Percentiles rank a stretch among this genome's conserved stretches.
Conservation (phyloP, 2,113 vertebrate species). For the Ammospiza nelsoni region DNA sequence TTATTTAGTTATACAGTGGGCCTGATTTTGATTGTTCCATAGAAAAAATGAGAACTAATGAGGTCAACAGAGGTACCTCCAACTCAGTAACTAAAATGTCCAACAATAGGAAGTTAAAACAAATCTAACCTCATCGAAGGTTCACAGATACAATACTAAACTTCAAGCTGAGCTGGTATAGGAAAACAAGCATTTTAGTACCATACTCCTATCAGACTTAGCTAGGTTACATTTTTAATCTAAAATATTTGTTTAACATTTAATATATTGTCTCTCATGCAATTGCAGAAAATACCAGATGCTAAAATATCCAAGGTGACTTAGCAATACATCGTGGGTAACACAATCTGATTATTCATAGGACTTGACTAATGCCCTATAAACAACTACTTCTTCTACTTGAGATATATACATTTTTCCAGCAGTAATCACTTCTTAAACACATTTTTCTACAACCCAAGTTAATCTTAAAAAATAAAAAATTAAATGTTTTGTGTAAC, state of each 20-base stretch:
- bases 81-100: not conserved
- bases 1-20: not conserved
- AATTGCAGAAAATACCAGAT: conserved; percentile 27
- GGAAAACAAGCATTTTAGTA: not conserved
- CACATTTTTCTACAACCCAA: not conserved
- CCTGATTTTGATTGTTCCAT: not conserved
- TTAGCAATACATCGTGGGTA: conserved; percentile 14
- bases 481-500: not conserved
- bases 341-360: conserved; percentile 20
- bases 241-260: conserved; percentile 44
- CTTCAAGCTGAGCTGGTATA: not conserved
- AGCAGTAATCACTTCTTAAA: not conserved
- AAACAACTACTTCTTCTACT: conserved; percentile 21
- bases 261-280: not conserved
- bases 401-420: not conserved
- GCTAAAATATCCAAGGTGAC: conserved; percentile 56
- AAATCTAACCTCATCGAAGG: not conserved
- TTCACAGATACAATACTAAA: not conserved
- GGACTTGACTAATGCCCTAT: not conserved
- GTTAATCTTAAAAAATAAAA: not conserved
- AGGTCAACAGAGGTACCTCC: not conserved
- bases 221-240: conserved; percentile 32
- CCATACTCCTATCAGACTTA: not conserved
- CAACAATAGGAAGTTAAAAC: not conserved
- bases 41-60: not conserved